A percentile compares a stretch with the other conserved stretches of the same genome.
phyloP scores from a whole-genome alignment of 2,888 invertebrate species.

The Rhamnusium bicolor region DNA sequence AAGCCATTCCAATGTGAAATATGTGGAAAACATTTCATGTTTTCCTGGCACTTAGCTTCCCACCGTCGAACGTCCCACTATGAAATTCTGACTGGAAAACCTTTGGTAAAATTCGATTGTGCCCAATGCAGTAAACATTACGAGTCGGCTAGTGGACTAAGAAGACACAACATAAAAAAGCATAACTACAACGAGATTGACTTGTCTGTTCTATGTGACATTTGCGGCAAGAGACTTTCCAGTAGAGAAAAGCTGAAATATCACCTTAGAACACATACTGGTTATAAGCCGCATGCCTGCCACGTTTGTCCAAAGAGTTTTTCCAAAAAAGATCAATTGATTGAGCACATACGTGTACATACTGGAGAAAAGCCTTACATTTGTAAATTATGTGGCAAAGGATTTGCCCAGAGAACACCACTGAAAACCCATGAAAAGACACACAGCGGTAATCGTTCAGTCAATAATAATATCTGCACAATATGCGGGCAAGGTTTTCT shows the following conservation, averaged over 20 bases:
- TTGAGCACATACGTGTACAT: constrained; percentile 60
- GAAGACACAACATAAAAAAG: constrained; percentile 66
- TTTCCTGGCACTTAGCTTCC: constrained; percentile 72
- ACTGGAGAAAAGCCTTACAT: constrained; percentile 67
- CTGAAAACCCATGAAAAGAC: constrained; percentile 76
- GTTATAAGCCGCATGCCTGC: constrained; percentile 71
- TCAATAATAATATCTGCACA: constrained; percentile 73
- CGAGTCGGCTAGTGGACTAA: constrained; percentile 61
- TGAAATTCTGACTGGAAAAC: constrained; percentile 62
- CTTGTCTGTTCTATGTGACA: constrained; percentile 62
- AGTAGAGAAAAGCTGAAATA: constrained; percentile 66
- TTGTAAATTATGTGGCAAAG: constrained; percentile 63
- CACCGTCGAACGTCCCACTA: constrained; percentile 73
- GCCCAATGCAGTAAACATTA: constrained; percentile 70
- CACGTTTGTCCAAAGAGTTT: constrained; percentile 72
- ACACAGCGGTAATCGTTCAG: constrained; percentile 73
- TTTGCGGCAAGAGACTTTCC: constrained; percentile 66
- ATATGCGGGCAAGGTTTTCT: constrained; percentile 65
- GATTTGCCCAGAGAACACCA: constrained; percentile 76
- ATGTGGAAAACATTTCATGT: constrained; percentile 72
- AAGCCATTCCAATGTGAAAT: constrained; percentile 56
- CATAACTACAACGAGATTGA: constrained; percentile 65
- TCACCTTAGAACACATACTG: constrained; percentile 65
- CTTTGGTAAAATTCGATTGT: constrained; percentile 68
- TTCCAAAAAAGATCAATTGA: constrained; percentile 67